Conservation (phyloP, 2,113 vertebrate genomes). For the Chamaea fasciata region DNA sequence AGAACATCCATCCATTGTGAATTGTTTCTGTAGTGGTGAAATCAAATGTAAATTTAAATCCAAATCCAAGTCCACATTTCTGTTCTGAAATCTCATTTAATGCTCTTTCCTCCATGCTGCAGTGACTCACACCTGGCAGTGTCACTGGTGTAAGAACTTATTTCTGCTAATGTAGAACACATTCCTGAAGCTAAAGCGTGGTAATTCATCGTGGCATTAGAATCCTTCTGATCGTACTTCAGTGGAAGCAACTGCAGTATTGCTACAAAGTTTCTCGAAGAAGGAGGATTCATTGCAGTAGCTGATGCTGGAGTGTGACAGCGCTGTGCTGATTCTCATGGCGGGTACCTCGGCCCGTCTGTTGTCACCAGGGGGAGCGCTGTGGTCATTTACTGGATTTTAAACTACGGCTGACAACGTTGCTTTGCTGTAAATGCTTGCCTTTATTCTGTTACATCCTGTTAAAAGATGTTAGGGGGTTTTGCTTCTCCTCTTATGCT, state of each 20-base stretch:
- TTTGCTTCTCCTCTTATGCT: neutral
- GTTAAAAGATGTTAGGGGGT: neutral
- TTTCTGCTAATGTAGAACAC: neutral
- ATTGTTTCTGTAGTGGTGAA: neutral
- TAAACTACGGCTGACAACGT: accelerated
- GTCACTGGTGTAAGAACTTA: neutral
- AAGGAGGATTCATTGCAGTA: neutral
- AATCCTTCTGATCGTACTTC: neutral
- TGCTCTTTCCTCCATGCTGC: neutral
- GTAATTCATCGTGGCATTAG: neutral
- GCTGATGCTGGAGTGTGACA: neutral
- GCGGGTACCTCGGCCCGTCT: neutral
- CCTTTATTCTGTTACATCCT: neutral
- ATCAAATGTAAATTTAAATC: neutral
- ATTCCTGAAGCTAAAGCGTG: neutral
- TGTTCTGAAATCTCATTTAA: neutral
- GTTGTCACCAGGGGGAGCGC: slow-evolving; percentile 57
- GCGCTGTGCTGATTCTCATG: accelerated
- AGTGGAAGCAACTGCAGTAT: neutral
- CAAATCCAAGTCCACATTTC: neutral
- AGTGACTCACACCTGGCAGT: neutral
- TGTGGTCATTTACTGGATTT: neutral
- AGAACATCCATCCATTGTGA: neutral
- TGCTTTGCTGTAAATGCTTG: neutral
- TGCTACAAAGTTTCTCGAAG: neutral